These are phyloP conservation scores for Drosophila nikananu DNA, from an alignment of 1,140 invertebrate genomes.

Conservation along the genomic window DNA sequence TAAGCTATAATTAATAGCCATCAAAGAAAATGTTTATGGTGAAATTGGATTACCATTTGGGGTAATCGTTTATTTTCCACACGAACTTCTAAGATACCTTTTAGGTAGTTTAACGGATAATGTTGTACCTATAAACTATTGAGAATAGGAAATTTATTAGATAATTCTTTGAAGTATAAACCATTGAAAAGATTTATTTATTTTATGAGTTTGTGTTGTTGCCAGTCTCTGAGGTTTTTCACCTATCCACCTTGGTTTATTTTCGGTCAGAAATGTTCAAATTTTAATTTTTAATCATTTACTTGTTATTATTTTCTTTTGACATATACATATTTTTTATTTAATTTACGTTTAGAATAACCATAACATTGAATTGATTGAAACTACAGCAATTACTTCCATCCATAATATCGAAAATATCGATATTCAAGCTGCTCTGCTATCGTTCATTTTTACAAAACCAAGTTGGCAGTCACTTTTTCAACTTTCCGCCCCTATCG, in stretches of 20 bases:
- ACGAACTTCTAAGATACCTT: neutral
- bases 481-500: neutral
- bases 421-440: neutral
- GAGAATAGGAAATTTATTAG: neutral
- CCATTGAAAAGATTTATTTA: neutral
- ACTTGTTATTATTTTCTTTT: neutral
- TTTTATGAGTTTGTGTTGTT: neutral
- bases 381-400: fast-evolving
- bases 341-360: neutral
- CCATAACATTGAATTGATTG: neutral
- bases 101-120: neutral
- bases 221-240: neutral
- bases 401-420: neutral
- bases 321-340: neutral
- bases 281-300: neutral
- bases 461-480: constrained; percentile 2
- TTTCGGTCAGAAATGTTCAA: neutral
- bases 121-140: neutral
- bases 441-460: neutral
- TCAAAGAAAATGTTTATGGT: too few species aligned
- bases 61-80: neutral
- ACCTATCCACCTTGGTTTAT: neutral
- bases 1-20: neutral
- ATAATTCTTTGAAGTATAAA: neutral
- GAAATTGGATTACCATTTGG: neutral